Evolutionary conservation across 2,888 invertebrate genomes (phyloP).

Genomic region (Andrena trimmerana): DNA sequence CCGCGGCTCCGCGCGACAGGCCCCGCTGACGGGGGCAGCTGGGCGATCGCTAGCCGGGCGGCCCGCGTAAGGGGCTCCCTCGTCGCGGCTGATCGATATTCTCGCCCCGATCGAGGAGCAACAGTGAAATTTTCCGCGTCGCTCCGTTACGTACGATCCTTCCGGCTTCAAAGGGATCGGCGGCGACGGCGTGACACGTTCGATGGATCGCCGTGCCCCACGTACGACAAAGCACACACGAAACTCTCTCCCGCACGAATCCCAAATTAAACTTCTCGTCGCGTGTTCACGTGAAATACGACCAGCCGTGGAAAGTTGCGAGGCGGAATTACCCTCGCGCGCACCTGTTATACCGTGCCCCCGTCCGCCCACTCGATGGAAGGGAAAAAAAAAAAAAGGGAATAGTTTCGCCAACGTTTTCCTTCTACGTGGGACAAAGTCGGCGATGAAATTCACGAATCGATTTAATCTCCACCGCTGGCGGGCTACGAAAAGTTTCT

Average conservation of each 20-base stretch:
- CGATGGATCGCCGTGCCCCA: slow-evolving; percentile 61
- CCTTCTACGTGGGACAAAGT: background rate
- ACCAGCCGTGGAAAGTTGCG: slow-evolving; percentile 47
- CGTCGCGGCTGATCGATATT: no score
- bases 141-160: slow-evolving; percentile 60
- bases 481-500: background rate
- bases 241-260: slow-evolving; percentile 49
- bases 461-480: slow-evolving; percentile 14
- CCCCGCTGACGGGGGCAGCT: background rate
- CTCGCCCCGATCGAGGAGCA: background rate
- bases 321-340: slow-evolving; percentile 45
- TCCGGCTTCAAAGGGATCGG: slow-evolving; percentile 68
- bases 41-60: background rate
- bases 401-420: slow-evolving; percentile 11
- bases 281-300: slow-evolving; percentile 59
- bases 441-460: slow-evolving; percentile 18
- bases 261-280: slow-evolving; percentile 67
- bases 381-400: background rate
- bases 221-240: slow-evolving; percentile 61
- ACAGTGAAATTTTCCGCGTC: background rate
- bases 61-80: background rate
- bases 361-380: background rate
- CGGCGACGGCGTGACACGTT: slow-evolving; percentile 43
- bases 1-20: background rate
- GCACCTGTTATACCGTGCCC: slow-evolving; percentile 49